Evolutionary conservation across 2,797 vertebrate species (phyloP), one percentile per base, ranked within the genome.

Genomic region (Falco columbarius): DNA sequence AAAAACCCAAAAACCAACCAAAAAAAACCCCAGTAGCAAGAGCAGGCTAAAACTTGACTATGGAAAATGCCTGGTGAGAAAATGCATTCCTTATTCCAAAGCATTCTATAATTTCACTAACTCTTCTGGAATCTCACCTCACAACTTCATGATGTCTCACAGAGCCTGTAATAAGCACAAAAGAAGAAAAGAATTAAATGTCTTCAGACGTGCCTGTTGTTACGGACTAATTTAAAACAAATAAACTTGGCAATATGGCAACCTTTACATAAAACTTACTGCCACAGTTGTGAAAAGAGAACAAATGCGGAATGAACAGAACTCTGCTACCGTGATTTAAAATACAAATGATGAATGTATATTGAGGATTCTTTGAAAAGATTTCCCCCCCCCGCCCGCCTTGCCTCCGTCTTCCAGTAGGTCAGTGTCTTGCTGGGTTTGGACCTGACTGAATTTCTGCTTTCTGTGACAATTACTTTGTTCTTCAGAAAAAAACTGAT

Each of bases 41-140:
- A 95, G 34, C 93, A 95, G 67, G 92, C 74, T 91, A 95, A 96
- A 96, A 97, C 86, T 90, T 97, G 88, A 94, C 47, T 71, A 4
- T 70, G 77, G 67, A 94, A 86, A 93, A 85, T 71, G 63, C 83
- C 77, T 85, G 73, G 55, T 94, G 54, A 96, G 86, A 92, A 95
- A 93, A 93, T 80, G 17, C 93, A 81, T 97, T 93, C 92, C 77
- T 95, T 95, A 58, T 82, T 94, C 77, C 71, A 90, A 79, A 88
- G 22, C 86, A 44, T 36, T 30, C 86, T 92, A 15, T 70, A 70
- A 73, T 92, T 92, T 95, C 90, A 82, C 52, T 86, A 92, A 65
- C 59, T 81, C 22, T 68, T 73, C 77, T 82, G 77, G 90, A 94
- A 95, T 93, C 74, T 92, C 63, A 84, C 59, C 40, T 95, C 67